Percentiles rank a stretch among this genome's conserved stretches.
Conservation (phyloP, 2,888 invertebrate species). For the Venusia cambrica region DNA sequence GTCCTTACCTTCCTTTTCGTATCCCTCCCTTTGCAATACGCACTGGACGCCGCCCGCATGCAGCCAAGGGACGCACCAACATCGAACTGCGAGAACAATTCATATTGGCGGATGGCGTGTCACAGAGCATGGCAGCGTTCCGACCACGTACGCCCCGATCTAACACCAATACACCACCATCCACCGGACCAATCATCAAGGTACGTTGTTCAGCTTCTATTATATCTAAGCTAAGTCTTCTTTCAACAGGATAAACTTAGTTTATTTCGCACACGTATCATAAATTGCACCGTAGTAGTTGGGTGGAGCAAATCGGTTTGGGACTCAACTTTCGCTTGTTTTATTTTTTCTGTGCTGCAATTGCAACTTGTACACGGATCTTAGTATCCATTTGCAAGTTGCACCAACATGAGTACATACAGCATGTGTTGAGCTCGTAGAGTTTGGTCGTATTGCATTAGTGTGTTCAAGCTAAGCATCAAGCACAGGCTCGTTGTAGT, state of each 20-base stretch:
- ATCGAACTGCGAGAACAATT: slow-evolving; percentile 99
- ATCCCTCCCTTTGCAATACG: slow-evolving; percentile 54
- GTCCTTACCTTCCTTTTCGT: slow-evolving; percentile 57
- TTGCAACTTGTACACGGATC: slow-evolving; percentile 74
- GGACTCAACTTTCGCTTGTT: slow-evolving; percentile 61
- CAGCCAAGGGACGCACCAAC: slow-evolving; percentile 99
- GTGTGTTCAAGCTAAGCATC: slow-evolving; percentile 76
- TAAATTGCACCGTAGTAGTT: slow-evolving; percentile 76
- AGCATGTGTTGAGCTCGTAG: slow-evolving; percentile 79
- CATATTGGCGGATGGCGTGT: slow-evolving; percentile 98
- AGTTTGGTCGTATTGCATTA: slow-evolving; percentile 76
- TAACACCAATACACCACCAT: slow-evolving; percentile 85
- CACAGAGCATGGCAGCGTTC: slow-evolving; percentile 99
- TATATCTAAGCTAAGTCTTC: slow-evolving; percentile 35
- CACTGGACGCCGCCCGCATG: slow-evolving; percentile 81
- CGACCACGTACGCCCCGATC: slow-evolving; percentile 95
- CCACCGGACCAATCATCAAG: slow-evolving; percentile 97
- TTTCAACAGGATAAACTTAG: slow-evolving; percentile 64
- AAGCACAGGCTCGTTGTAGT: slow-evolving; percentile 75
- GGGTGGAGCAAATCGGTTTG: slow-evolving; percentile 76
- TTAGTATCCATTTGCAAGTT: slow-evolving; percentile 69
- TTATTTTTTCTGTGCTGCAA: slow-evolving; percentile 55
- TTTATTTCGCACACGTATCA: slow-evolving; percentile 70
- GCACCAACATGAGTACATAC: slow-evolving; percentile 67
- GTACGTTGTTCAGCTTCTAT: slow-evolving; percentile 80